Conservation (phyloP, 1,140 invertebrate genomes). For the Mactra quadrangularis region DNA sequence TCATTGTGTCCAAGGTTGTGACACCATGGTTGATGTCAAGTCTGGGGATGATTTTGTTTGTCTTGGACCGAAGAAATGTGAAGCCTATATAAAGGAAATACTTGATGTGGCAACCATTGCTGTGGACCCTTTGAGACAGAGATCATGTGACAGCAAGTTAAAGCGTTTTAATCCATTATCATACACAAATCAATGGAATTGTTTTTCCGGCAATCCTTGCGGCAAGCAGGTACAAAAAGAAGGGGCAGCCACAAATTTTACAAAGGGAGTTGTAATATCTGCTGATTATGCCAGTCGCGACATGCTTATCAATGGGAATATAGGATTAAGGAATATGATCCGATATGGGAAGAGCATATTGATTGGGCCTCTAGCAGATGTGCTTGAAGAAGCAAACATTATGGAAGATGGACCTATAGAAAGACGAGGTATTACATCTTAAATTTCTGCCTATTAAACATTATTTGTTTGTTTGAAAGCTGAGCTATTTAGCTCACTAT, state of each 20-base stretch:
- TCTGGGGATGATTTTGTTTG: neutral
- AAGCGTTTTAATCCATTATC: neutral
- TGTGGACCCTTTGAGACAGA: neutral
- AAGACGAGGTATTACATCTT: too few species aligned
- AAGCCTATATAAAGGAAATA: neutral
- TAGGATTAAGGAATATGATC: too few species aligned
- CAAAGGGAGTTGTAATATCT: slow-evolving; percentile 11
- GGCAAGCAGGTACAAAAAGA: slow-evolving; percentile 12
- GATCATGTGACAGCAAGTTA: neutral
- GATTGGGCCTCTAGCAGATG: too few species aligned
- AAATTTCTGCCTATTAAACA: too few species aligned
- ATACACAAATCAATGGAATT: neutral
- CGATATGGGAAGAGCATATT: too few species aligned
- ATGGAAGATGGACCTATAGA: too few species aligned
- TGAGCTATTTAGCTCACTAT: too few species aligned
- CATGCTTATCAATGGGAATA: too few species aligned
- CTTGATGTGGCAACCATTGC: slow-evolving; percentile 6
- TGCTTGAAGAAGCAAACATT: too few species aligned
- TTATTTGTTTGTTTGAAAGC: too few species aligned
- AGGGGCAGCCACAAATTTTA: neutral
- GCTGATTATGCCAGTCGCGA: neutral
- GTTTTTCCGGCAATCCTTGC: neutral
- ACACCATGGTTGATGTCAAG: neutral
- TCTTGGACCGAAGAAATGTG: neutral
- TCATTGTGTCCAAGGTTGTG: slow-evolving; percentile 15